A percentile compares a stretch with the other conserved stretches of the same genome.
These are phyloP conservation scores for Epizoanthus fatuus DNA, from an alignment of 92 coral and sea anemone genomes.

Conservation along the genomic window DNA sequence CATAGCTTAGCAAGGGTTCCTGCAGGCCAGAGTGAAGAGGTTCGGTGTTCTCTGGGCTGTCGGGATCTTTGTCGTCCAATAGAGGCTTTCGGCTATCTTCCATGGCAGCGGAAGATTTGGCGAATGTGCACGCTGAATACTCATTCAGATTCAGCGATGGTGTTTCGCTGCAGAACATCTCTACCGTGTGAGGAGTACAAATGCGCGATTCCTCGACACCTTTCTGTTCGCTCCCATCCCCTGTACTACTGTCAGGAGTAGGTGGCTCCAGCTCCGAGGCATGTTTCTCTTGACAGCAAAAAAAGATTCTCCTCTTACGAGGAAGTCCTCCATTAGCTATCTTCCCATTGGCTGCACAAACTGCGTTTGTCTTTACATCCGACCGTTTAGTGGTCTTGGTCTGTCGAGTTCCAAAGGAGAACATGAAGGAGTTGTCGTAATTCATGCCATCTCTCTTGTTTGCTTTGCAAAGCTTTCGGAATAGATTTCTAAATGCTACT, in stretches of 20 bases:
- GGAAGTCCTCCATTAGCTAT: constrained; percentile 12
- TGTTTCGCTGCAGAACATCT: constrained; percentile 10
- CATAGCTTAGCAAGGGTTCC: constrained; percentile 2
- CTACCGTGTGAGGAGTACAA: not conserved
- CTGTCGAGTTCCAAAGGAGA: constrained; percentile 47
- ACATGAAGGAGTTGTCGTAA: constrained; percentile 51
- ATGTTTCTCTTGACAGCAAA: not conserved
- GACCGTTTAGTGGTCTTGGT: constrained; percentile 9
- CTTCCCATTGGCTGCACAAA: not conserved
- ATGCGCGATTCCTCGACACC: not conserved
- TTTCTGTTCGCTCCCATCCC: constrained; percentile 33
- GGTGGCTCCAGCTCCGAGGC: constrained; percentile 5
- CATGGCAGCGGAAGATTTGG: not conserved
- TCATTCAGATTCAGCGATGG: not conserved
- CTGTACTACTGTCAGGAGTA: constrained; percentile 30
- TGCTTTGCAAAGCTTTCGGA: constrained; percentile 57
- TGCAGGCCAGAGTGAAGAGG: not conserved
- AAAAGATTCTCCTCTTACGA: constrained; percentile 15
- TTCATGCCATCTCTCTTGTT: constrained; percentile 26
- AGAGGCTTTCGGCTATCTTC: constrained; percentile 26
- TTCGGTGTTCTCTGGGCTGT: not conserved
- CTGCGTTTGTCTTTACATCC: not conserved
- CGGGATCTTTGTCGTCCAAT: not conserved
- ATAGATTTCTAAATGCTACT: constrained; percentile 83
- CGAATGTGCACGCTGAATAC: not conserved